Percentiles rank a stretch among this genome's conserved stretches.
Evolutionary conservation across 2,797 vertebrate species (phyloP).

Genomic region (Pseudopleuronectes americanus): DNA sequence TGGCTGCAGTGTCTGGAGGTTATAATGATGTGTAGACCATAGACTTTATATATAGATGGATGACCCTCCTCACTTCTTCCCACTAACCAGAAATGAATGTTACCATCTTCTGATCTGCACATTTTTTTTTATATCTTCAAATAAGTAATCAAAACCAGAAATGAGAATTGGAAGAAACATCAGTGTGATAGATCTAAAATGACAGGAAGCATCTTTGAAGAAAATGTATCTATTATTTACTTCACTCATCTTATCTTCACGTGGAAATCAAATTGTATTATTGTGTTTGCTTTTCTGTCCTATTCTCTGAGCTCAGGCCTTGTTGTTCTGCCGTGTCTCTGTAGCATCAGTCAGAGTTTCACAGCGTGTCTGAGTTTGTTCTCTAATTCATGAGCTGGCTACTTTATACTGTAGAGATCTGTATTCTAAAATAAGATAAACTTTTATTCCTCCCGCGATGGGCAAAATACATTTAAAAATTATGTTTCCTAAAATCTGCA

Average conservation of each 20-base stretch:
- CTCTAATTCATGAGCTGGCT: conserved; percentile 38
- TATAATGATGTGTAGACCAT: neutral
- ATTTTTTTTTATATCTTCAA: too few relatives aligned
- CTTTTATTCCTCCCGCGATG: neutral
- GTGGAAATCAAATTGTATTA: neutral
- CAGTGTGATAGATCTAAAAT: too few relatives aligned
- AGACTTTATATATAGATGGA: too few relatives aligned
- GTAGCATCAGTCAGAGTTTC: conserved; percentile 22
- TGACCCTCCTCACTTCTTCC: too few relatives aligned
- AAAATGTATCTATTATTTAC: too few relatives aligned
- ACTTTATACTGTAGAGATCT: conserved; percentile 25
- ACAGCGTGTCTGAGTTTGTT: conserved; percentile 18
- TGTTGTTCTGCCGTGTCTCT: conserved; percentile 26
- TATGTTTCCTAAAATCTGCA: neutral
- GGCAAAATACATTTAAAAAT: neutral
- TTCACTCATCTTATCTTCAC: too few relatives aligned
- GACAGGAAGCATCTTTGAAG: too few relatives aligned
- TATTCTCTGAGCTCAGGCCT: conserved; percentile 1
- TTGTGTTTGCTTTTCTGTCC: conserved; percentile 14
- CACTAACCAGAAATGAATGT: too few relatives aligned
- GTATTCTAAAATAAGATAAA: conserved; percentile 5
- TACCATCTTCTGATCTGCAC: too few relatives aligned
- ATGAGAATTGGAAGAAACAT: too few relatives aligned
- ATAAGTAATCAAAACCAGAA: too few relatives aligned
- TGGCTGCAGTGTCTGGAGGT: conserved; percentile 8